Evolutionary conservation across 92 coral and sea anemone species (phyloP), one percentile per base, ranked within the genome.

Genomic region (Parazoanthus atlanticus): DNA sequence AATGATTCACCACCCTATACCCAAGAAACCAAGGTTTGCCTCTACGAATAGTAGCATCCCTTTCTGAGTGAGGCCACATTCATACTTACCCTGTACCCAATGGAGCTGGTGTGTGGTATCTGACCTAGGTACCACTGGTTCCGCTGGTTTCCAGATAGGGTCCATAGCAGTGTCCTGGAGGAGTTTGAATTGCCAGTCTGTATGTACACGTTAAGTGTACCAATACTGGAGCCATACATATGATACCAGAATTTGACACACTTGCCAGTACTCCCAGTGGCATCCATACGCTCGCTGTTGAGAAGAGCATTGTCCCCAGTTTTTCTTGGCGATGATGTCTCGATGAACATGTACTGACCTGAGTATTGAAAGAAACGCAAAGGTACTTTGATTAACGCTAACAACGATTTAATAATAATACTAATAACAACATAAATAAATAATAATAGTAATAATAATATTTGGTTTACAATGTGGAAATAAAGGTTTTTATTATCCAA

Each of bases 191-290:
- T 91, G 8, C 94, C 93, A 76, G 92, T 92, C 70, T 86, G 85
- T 34, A 93, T 61, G 88, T 94, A 91, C 61, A 95, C 92, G 58
- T 91, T 95, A 34, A 95, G 85, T 6, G 93, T 91, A 16, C 98
- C 98, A 76, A 95, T 91, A 26, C 93, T 89, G 2, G 95, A 49
- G 33, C 98, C 98, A 69, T 91, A 85, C 98, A 95, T 95, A 56
- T 95, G 98, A 82, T 95, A 95, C 98, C 98, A 95, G 86, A 95
- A 95, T 76, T 92, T 84, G n/a, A 93, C 30, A 65, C 98, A 95
- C 29, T 81, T 85, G 0, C 98, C 98, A n/a, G 89, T 79, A 19
- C 89, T 74, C 28, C 93, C 34, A 46, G 98, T 93, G 4, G 96
- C 91, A 64, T 93, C 92, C 67, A 95, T 82, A 40, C 93, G 94